Conservation (phyloP, 2,113 vertebrate species). For the Mus musculus region DNA sequence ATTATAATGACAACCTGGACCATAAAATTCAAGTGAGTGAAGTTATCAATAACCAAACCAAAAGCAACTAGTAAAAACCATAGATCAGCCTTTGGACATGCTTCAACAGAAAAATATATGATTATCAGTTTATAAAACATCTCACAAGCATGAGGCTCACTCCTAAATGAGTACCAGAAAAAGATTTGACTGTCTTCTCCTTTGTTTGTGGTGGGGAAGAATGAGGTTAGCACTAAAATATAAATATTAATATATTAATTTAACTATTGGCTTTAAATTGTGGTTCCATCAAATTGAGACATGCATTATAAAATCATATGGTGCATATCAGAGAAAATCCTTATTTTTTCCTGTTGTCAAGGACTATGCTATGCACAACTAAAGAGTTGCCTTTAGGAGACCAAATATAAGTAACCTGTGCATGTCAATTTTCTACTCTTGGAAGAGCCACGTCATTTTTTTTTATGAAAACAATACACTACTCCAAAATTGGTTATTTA, state of each 20-base stretch:
- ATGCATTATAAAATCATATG: neutral
- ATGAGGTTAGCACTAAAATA: neutral
- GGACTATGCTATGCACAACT: neutral
- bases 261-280: neutral
- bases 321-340: neutral
- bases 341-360: neutral
- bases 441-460: neutral
- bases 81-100: neutral
- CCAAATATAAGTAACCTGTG: neutral
- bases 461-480: neutral
- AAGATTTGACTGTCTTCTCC: neutral
- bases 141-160: neutral
- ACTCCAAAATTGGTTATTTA: conserved; percentile 24
- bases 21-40: conserved; percentile 38
- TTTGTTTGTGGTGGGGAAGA: neutral
- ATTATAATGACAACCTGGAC: neutral
- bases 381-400: neutral
- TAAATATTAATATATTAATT: neutral
- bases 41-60: conserved; percentile 40
- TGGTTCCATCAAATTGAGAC: neutral
- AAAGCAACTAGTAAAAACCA: conserved; percentile 24
- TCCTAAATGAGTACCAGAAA: neutral
- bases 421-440: neutral
- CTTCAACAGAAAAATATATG: neutral
- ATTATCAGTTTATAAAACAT: conserved; percentile 11